A percentile compares a stretch with the other conserved stretches of the same genome.
These are phyloP conservation scores for Pterocles orientalis DNA, from an alignment of 2,113 vertebrate species.

Conservation along the genomic window DNA sequence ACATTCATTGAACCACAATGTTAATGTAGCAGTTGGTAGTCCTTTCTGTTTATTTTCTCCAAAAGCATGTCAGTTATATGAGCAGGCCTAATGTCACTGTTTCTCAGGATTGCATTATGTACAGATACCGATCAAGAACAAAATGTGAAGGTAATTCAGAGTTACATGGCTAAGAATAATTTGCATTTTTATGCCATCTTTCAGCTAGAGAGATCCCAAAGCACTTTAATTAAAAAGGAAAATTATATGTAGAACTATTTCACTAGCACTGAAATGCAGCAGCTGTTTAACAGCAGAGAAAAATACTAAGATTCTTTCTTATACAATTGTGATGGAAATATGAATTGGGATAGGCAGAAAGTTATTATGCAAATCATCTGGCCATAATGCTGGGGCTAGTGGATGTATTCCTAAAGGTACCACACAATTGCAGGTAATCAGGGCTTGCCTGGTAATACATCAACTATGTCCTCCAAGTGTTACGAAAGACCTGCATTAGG, in stretches of 20 bases:
- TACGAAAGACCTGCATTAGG: not conserved
- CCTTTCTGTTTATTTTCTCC: not conserved
- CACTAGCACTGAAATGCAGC: not conserved
- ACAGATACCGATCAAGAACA: not conserved
- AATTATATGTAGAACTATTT: not conserved
- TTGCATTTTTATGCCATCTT: not conserved
- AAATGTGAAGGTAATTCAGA: constrained; percentile 7
- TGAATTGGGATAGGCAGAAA: not conserved
- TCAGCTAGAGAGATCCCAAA: not conserved
- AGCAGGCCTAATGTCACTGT: not conserved
- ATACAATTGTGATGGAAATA: not conserved
- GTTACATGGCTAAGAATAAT: not conserved
- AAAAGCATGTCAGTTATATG: not conserved
- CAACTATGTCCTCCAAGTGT: not conserved
- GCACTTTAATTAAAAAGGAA: not conserved
- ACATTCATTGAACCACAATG: not conserved
- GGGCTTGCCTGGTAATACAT: not conserved
- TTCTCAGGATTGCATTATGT: not conserved
- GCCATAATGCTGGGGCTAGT: not conserved
- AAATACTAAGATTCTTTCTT: not conserved
- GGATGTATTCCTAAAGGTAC: not conserved
- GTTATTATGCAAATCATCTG: not conserved
- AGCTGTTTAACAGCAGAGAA: not conserved
- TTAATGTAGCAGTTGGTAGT: not conserved
- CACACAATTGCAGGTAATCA: not conserved